Percentiles rank a stretch among this genome's conserved stretches.
These are phyloP conservation scores for Pagetopsis macropterus DNA, from an alignment of 2,797 vertebrate species.

Conservation along the genomic window DNA sequence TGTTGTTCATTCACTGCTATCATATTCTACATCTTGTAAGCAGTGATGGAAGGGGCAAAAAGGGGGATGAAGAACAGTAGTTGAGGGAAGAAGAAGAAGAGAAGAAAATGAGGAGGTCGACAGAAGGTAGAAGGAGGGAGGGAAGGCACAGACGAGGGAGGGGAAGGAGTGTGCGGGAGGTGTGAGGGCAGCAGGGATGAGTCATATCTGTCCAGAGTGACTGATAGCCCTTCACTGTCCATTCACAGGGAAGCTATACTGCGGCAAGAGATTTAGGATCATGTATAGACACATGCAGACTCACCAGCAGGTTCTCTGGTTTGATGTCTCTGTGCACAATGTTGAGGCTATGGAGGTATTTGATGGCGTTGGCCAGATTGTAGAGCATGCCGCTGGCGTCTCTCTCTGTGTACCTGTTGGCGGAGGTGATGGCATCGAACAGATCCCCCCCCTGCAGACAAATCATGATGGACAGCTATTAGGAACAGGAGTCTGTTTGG, in stretches of 20 bases:
- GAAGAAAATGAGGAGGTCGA: slow-evolving; percentile 5
- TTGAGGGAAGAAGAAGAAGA: slow-evolving; percentile 3
- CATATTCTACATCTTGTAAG: not conserved
- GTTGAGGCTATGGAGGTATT: slow-evolving; percentile 97
- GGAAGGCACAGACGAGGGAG: slow-evolving; percentile 23
- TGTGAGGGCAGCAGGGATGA: slow-evolving; percentile 68
- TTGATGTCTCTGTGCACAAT: slow-evolving; percentile 99
- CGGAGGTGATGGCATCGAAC: slow-evolving; percentile 97
- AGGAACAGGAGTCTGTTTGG: slow-evolving; percentile 8
- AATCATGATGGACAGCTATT: slow-evolving; percentile 1
- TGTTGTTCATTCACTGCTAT: not conserved
- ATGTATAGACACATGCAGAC: not conserved
- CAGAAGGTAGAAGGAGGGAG: slow-evolving; percentile 35
- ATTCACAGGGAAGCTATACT: slow-evolving; percentile 55
- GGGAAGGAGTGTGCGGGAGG: slow-evolving; percentile 52
- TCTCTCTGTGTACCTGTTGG: slow-evolving; percentile 96
- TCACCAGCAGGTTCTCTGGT: slow-evolving; percentile 97
- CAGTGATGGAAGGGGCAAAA: not conserved
- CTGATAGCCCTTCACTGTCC: slow-evolving; percentile 53
- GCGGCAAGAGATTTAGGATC: slow-evolving; percentile 23
- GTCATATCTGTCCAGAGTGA: slow-evolving; percentile 56
- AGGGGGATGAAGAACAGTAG: not conserved
- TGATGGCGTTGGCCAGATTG: slow-evolving; percentile 96
- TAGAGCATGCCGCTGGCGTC: slow-evolving; percentile 98
- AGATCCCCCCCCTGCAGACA: slow-evolving; percentile 92